Evolutionary conservation across 2,888 invertebrate genomes (phyloP).

Genomic region (Dynastes maya): DNA sequence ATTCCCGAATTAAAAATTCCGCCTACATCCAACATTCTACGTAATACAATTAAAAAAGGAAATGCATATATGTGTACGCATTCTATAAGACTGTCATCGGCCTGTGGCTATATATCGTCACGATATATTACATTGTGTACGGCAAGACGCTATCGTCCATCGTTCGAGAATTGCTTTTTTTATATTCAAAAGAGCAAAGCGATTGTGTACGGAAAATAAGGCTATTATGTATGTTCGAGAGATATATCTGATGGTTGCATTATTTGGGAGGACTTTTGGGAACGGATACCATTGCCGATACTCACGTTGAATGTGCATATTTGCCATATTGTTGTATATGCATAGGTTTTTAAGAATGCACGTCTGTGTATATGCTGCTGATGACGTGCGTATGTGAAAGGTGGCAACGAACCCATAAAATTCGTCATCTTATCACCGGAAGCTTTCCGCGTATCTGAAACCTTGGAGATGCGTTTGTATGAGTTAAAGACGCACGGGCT

Average conservation of each 20-base stretch:
- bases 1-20: conserved; percentile 24
- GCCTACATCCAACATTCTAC: conserved; percentile 9
- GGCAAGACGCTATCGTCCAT: neutral
- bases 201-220: conserved; percentile 4
- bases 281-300: neutral
- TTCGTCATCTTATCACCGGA: conserved; percentile 33
- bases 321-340: neutral
- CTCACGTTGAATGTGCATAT: neutral
- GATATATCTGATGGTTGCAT: neutral
- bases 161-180: conserved; percentile 1
- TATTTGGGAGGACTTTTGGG: neutral
- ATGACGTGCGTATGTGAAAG: conserved; percentile 15
- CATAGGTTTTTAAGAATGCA: neutral
- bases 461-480: neutral
- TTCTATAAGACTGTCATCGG: neutral
- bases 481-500: neutral
- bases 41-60: conserved; percentile 34
- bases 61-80: conserved; percentile 18
- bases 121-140: neutral
- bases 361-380: neutral
- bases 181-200: neutral
- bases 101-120: neutral
- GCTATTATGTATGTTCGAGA: conserved; percentile 6
- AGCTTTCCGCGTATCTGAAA: conserved; percentile 15
- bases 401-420: conserved; percentile 40